Evolutionary conservation across 2,797 vertebrate genomes (phyloP).

Genomic region (Acrossocheilus wenchowensis): DNA sequence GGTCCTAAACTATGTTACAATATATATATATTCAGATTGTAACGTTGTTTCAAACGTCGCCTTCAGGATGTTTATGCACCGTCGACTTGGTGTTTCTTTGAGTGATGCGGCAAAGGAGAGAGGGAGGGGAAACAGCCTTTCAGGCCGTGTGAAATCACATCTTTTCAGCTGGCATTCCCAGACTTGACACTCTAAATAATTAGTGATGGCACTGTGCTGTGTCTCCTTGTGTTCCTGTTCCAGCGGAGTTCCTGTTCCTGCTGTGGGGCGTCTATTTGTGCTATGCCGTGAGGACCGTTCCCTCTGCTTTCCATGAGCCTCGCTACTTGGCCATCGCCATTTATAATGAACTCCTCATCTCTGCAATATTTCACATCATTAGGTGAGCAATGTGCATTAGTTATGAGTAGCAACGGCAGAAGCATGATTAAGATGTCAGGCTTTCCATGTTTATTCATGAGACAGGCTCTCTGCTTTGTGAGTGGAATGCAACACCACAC

Average conservation of each 20-base stretch:
- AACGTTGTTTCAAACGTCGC: neutral
- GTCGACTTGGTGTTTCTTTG: slow-evolving; percentile 14
- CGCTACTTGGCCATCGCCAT: slow-evolving; percentile 96
- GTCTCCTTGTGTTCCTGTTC: slow-evolving; percentile 66
- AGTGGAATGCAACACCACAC: slow-evolving; percentile 1
- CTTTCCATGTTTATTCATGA: slow-evolving; percentile 25
- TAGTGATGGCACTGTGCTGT: slow-evolving; percentile 42
- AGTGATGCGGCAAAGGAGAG: slow-evolving; percentile 9
- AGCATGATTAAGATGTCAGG: neutral
- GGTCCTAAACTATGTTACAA: neutral
- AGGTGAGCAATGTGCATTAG: slow-evolving; percentile 77
- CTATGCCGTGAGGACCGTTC: slow-evolving; percentile 95
- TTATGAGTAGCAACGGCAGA: neutral
- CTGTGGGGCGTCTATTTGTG: slow-evolving; percentile 98
- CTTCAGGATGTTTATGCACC: neutral
- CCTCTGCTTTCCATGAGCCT: slow-evolving; percentile 97
- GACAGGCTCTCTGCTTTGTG: neutral
- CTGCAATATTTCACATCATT: slow-evolving; percentile 95
- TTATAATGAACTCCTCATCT: slow-evolving; percentile 98
- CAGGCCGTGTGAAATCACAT: slow-evolving; percentile 36
- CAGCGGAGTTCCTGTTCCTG: slow-evolving; percentile 98
- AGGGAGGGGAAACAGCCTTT: slow-evolving; percentile 20
- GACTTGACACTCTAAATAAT: slow-evolving; percentile 40
- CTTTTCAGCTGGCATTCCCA: slow-evolving; percentile 13
- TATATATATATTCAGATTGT: neutral